These are phyloP conservation scores for Raphicerus campestris DNA, from an alignment of 2,113 vertebrate species.

Conservation along the genomic window DNA sequence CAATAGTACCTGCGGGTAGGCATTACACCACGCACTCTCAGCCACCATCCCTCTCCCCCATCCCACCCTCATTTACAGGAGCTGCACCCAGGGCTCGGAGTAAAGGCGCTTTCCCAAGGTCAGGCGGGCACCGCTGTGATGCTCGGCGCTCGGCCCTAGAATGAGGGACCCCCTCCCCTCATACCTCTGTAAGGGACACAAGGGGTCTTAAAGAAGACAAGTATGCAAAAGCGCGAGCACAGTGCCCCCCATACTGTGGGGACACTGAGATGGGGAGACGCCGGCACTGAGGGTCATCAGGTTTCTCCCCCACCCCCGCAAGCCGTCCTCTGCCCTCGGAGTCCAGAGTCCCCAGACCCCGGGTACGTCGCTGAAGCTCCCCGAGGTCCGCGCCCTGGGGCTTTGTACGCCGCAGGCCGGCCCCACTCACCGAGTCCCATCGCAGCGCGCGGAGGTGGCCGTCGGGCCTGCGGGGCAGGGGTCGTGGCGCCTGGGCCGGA, in stretches of 20 bases:
- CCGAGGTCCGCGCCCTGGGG: conserved; percentile 33
- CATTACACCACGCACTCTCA: not conserved
- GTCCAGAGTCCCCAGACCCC: not conserved
- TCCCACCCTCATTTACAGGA: not conserved
- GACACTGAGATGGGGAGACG: not conserved
- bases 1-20: not conserved
- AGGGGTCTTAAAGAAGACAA: conserved; percentile 13
- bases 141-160: not conserved
- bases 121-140: conserved; percentile 6
- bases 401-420: conserved; percentile 55
- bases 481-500: not conserved
- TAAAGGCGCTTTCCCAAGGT: conserved; percentile 64
- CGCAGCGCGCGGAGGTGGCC: not conserved
- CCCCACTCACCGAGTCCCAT: conserved; percentile 1
- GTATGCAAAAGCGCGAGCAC: not conserved
- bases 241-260: not conserved
- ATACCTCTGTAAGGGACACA: not conserved
- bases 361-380: not conserved
- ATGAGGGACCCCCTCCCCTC: not conserved
- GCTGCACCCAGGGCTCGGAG: not conserved
- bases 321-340: not conserved
- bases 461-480: not conserved
- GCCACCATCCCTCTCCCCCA: not conserved
- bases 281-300: not conserved
- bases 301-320: not conserved